These are phyloP conservation scores for Xiphophorus hellerii DNA, from an alignment of 2,113 vertebrate genomes.

Conservation along the genomic window DNA sequence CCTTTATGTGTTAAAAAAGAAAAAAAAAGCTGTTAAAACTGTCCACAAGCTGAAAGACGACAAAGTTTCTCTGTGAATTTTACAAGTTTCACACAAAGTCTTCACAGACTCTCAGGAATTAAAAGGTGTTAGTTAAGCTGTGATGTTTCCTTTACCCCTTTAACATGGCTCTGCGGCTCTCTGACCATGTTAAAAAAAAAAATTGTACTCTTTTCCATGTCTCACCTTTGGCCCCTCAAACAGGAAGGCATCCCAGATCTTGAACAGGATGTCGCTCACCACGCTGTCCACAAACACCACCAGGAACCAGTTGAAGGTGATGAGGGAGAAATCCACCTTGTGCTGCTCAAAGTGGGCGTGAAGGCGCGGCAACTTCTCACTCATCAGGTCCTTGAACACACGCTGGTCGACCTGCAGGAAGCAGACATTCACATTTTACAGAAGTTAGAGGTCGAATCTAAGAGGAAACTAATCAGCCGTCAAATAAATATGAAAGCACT, in stretches of 20 bases:
- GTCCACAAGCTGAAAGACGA: background rate
- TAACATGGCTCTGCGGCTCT: too few species aligned
- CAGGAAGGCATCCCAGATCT: slow-evolving; percentile 97
- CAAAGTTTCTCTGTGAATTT: background rate
- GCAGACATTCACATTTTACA: background rate
- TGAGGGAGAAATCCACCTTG: slow-evolving; percentile 95
- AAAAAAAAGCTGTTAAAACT: background rate
- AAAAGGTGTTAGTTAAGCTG: background rate
- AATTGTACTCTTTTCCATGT: background rate
- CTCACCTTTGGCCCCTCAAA: slow-evolving; percentile 97
- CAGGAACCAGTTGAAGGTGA: slow-evolving; percentile 99
- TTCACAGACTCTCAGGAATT: background rate
- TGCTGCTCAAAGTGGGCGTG: slow-evolving; percentile 92
- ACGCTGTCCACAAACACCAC: slow-evolving; percentile 98
- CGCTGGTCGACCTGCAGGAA: slow-evolving; percentile 92
- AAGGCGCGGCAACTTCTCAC: slow-evolving; percentile 92
- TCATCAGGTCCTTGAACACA: slow-evolving; percentile 96
- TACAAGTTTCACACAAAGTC: background rate
- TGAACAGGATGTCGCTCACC: slow-evolving; percentile 95
- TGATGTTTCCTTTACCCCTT: background rate
- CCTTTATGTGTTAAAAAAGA: background rate
- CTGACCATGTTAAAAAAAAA: background rate
- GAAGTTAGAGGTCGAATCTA: background rate
- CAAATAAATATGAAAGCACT: background rate
- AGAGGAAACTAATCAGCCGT: background rate